phyloP scores from a whole-genome alignment of 2,797 vertebrate species.

The Gouania willdenowi region DNA sequence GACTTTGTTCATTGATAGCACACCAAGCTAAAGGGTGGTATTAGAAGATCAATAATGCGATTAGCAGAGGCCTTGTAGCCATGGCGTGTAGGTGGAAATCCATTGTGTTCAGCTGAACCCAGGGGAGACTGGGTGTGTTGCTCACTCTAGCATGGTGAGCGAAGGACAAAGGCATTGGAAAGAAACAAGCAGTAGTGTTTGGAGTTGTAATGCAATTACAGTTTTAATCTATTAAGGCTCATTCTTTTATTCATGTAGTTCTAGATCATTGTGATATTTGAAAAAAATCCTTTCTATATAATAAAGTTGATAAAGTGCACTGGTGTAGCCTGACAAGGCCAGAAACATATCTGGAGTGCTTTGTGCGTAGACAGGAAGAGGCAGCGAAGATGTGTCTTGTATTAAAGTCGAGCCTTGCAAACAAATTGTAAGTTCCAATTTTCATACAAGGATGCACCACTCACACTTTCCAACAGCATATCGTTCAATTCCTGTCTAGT shows the following conservation, averaged over 20 bases:
- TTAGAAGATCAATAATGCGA: conserved; percentile 80
- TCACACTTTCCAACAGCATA: too few relatives aligned
- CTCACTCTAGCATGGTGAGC: conserved; percentile 28
- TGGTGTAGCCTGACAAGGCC: neutral
- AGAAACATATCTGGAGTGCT: too few relatives aligned
- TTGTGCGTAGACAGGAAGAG: too few relatives aligned
- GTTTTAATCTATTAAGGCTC: neutral
- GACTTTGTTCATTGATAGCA: conserved; percentile 74
- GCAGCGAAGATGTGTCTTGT: too few relatives aligned
- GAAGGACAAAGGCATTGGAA: conserved; percentile 18
- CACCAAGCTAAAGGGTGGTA: conserved; percentile 69
- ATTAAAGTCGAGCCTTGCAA: too few relatives aligned
- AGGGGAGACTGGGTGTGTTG: conserved; percentile 29
- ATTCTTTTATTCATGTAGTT: neutral
- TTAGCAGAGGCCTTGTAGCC: conserved; percentile 79
- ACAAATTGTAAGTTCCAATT: too few relatives aligned
- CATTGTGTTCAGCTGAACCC: conserved; percentile 65
- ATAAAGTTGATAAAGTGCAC: neutral
- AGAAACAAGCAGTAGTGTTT: conserved; percentile 11
- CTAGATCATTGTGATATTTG: neutral
- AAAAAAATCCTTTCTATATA: neutral
- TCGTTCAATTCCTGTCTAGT: too few relatives aligned
- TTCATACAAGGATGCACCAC: too few relatives aligned
- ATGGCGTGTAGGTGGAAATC: conserved; percentile 72
- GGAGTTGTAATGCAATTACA: neutral